Evolutionary conservation across 2,888 invertebrate genomes (phyloP).

Genomic region (Agonopterix subpropinquella): DNA sequence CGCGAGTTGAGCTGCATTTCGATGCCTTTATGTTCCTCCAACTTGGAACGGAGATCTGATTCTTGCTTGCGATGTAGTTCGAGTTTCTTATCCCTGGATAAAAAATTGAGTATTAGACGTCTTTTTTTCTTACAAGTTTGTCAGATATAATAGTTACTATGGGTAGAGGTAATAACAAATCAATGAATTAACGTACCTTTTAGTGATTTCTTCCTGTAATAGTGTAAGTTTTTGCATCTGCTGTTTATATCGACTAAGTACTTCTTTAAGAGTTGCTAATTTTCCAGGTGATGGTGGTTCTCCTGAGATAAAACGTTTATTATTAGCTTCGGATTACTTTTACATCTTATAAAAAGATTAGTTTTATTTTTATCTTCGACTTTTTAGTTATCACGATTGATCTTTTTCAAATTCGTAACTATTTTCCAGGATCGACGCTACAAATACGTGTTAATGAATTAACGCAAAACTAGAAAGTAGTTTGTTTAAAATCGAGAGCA

Average conservation of each 20-base stretch:
- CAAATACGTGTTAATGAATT: too few relatives aligned
- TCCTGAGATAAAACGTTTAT: constrained; percentile 23
- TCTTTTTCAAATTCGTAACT: too few relatives aligned
- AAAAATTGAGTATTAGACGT: not conserved
- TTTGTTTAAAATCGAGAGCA: too few relatives aligned
- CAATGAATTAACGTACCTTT: constrained; percentile 36
- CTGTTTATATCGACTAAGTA: constrained; percentile 52
- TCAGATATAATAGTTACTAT: too few relatives aligned
- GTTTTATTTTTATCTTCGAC: too few relatives aligned
- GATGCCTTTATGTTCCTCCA: constrained; percentile 58
- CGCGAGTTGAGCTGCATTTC: constrained; percentile 60
- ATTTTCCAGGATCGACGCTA: not conserved
- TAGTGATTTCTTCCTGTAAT: constrained; percentile 56
- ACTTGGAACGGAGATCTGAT: constrained; percentile 43
- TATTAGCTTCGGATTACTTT: not conserved
- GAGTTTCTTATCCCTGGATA: constrained; percentile 53
- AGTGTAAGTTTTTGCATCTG: constrained; percentile 50
- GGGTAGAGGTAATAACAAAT: too few relatives aligned
- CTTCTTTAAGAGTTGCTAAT: constrained; percentile 57
- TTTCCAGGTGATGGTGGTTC: constrained; percentile 62
- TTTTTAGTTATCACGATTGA: too few relatives aligned
- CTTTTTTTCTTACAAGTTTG: not conserved
- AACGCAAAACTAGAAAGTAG: too few relatives aligned
- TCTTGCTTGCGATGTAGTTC: constrained; percentile 61
- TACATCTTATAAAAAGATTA: too few relatives aligned